Evolutionary conservation across 2,113 vertebrate species (phyloP), one percentile per base, ranked within the genome.

Genomic region (Glaucidium brasilianum): DNA sequence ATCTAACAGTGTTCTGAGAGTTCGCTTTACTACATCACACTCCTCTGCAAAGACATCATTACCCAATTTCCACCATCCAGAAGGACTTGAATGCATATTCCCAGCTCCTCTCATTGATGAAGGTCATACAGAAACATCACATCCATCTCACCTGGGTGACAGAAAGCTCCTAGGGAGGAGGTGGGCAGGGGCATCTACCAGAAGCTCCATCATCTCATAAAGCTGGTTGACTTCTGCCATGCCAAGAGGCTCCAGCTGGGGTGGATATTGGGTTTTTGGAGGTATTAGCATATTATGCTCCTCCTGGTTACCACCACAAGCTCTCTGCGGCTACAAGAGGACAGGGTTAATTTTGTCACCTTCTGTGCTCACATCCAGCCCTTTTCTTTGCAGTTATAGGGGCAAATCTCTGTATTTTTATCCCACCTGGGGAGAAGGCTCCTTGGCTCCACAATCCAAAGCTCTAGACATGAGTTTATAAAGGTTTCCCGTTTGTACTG

Each of bases 161-260:
- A 75, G 19, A 87, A 68, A 67, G 27, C 32, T 72, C 56, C 56
- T 13, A 13, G 39, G 32, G 43, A 66, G 43, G 34, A 58, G 16
- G 6, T 9, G 41, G 37, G 41, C 23, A 29, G 67, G 3, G 47
- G 71, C 27, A 49, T 1, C 52, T 26, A 15, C 22, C 45, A 80
- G 71, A n/a, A 67, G 30, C 20, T 76, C 37, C 71, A 66, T 5
- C 43, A 43, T 12, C 29, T 58, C 68, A 5, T 2, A 6, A 62
- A 55, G 18, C 5, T n/a, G 26, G 15, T 0, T 67, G 50, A 63
- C 10, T 1, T 6, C 26, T 62, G 29, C 63, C 41, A 15, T 4
- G 12, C 17, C 29, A 12, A 49, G 29, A 73, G 32, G 5, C 67
- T 83, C 72, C 79, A 86, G 15, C 22, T 53, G 12, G 29, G 59